Base-by-base conservation (phyloP, 1,140 invertebrate genomes). In the Pollicipes pollicipes region DNA sequence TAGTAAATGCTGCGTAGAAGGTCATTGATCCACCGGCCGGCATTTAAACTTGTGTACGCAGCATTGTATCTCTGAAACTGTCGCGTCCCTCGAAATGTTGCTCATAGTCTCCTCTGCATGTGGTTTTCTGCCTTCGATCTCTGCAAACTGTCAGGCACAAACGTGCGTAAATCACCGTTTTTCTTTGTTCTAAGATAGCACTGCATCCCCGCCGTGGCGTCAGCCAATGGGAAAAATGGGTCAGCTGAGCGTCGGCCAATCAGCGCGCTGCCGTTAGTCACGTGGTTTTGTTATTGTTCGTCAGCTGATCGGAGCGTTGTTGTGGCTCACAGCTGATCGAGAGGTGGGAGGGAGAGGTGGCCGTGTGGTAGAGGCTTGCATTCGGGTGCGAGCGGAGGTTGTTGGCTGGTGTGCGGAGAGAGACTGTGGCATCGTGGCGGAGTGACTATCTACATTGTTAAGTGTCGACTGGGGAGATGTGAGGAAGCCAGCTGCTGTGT, bases 261-360 rank as follows among this genome's bases (percentile, higher is more conserved):
- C 35, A 70, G 70, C 70, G 70, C 16, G 70, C 72, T 68, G 72
- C 71, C 76, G 74, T 75, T 74, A 73, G 73, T 82, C 80, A 82
- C 81, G 81, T 83, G 82, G 81, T 72, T 82, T 83, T 83, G 82
- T 83, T 83, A 82, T 83, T 82, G 82, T 82, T 81, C 81, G 80
- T 82, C 81, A 82, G 82, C 81, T 82, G 80, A 82, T 81, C 77
- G 77, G 77, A 21, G 30, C 66, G 58, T 69, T 69, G 31, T 45
- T 17, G 10, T 21, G 45, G 45, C 45, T 6, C 45, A 17, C 45
- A 58, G 45, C 45, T 58, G 45, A 58, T 58, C 45, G 45, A 21
- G 45, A 24, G 17, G 13, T 10, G 45, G 45, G 45, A 4, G 32
- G 4, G 32, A 35, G 32, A 16, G 32, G 32, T n/a, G n/a, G n/a